phyloP scores from a whole-genome alignment of 2,113 vertebrate genomes.

The Microcebus murinus region DNA sequence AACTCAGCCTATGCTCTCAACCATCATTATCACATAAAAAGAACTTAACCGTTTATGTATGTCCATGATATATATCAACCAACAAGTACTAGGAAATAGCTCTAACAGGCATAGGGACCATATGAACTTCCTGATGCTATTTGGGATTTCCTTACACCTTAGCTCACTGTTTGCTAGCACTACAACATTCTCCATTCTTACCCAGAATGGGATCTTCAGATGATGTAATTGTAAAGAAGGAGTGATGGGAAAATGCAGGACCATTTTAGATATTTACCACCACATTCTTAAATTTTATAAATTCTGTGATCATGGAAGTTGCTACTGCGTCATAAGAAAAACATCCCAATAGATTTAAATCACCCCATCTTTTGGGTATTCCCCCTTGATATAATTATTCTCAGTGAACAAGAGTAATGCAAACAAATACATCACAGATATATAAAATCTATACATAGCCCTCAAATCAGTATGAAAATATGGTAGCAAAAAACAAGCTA shows the following conservation, averaged over 20 bases:
- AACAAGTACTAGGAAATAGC: background rate
- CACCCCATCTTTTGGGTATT: background rate
- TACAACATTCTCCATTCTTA: background rate
- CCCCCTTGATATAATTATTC: background rate
- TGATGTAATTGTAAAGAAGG: background rate
- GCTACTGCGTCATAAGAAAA: background rate
- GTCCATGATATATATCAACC: background rate
- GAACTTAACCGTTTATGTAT: background rate
- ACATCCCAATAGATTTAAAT: background rate
- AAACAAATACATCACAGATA: background rate
- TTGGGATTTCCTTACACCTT: background rate
- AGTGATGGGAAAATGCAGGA: background rate
- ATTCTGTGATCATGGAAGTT: background rate
- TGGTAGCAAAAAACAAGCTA: background rate
- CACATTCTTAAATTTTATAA: background rate
- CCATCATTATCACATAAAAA: background rate
- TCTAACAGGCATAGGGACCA: background rate
- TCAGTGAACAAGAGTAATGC: background rate
- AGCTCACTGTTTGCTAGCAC: background rate
- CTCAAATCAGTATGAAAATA: background rate
- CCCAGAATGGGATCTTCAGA: background rate
- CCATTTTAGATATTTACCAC: background rate
- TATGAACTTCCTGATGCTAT: background rate
- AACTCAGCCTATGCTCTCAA: background rate
- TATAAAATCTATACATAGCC: background rate